Conservation (phyloP, 2,113 vertebrate genomes). For the Cavia aperea region DNA sequence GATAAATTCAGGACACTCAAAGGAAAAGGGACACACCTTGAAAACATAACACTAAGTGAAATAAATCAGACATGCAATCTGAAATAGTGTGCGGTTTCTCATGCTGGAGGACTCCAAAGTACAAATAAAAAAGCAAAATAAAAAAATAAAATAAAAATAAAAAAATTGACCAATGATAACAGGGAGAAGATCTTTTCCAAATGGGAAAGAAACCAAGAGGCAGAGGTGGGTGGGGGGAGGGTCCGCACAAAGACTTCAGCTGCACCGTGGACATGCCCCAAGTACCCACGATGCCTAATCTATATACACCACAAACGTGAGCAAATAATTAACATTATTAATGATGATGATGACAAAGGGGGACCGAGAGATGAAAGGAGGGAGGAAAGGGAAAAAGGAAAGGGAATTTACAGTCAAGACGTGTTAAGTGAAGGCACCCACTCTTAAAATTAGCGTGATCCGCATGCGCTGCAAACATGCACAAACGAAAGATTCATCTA, state of each 20-base stretch:
- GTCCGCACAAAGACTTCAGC: background rate
- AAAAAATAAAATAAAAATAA: background rate
- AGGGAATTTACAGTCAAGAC: background rate
- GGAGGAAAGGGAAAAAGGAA: background rate
- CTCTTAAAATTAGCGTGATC: background rate
- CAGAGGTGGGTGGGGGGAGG: background rate
- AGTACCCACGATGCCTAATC: background rate
- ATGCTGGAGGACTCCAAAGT: background rate
- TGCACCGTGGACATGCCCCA: background rate
- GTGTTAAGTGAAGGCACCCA: background rate
- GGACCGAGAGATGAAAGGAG: background rate
- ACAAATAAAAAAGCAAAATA: background rate
- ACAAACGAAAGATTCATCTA: background rate
- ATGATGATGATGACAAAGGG: background rate
- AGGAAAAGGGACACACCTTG: background rate
- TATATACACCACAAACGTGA: background rate
- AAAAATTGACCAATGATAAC: background rate
- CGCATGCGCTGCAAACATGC: background rate
- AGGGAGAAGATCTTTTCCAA: background rate
- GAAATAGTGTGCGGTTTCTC: background rate
- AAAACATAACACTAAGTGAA: background rate
- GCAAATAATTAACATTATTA: background rate
- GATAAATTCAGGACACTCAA: background rate
- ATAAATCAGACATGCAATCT: background rate
- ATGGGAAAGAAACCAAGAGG: background rate